Base-by-base conservation (phyloP, 2,888 invertebrate genomes). In the Habrosyne pyritoides region DNA sequence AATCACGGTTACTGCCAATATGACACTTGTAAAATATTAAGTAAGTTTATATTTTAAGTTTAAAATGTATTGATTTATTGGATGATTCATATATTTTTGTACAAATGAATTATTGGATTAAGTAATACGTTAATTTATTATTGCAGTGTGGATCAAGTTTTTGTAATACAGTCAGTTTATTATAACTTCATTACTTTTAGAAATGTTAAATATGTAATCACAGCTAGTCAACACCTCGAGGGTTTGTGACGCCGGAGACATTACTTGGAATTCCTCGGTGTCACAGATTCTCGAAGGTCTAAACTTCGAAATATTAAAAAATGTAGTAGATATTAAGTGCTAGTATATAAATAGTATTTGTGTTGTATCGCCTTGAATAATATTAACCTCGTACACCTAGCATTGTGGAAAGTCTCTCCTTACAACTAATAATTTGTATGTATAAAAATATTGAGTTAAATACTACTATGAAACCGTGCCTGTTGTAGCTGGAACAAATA, bases 1-100 rank as follows among this genome's bases (percentile, higher is more conserved):
- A 88, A 83, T 83, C 83, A 84, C 80, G 79, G 73, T 84, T 83
- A 91, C 90, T 90, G 91, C 89, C 89, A 89, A 87, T 87, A 89
- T 88, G 89, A 90, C 89, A 89, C 86, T 87, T 84, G 81, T 80
- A 69, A 77, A 65, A 77, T 77, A 73, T 77, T 75, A 72, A 67
- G 60, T 71, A 71, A 66, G 59, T 67, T 74, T 75, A 77, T 75
- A 68, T 71, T 66, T 70, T 73, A 69, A 59, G 56, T 54, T 55
- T 52, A 53, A 47, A 30, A 60, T 68, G 59, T 58, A 66, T 67
- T 66, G 61, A 63, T 73, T n/a, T 67, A 67, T 57, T 69, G 72
- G 72, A 73, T 73, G 61, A 80, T 82, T 83, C 75, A 79, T 83
- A 50, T 50, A 81, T 83, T 86, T 84, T 83, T 87, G 82, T 86